Evolutionary conservation across 2,113 vertebrate species (phyloP), one percentile per base, ranked within the genome.

Genomic region (Platichthys flesus): DNA sequence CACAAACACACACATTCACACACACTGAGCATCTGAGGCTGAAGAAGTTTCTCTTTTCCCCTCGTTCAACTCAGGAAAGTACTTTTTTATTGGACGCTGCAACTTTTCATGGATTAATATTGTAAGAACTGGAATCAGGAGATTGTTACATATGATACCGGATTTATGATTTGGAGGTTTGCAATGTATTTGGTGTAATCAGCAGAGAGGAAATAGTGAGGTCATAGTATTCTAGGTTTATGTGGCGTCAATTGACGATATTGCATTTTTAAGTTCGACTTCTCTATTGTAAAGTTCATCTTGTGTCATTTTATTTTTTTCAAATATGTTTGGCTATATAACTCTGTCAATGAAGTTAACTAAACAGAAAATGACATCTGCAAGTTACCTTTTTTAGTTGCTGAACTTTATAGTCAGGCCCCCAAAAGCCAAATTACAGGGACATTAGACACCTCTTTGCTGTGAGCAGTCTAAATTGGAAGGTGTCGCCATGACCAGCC

Each of bases 401-500:
- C 60, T 88, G 61, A 88, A 59, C 21, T 60, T 77, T 51, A 15
- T 15, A 42, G 5, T 49, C 59, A 62, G 58, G 31, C 9, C 5
- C 16, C 20, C 0, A 4, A 57, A 71, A 49, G 40, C 28, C 58
- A 71, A 56, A 59, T 70, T 56, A 18, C 10, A 31, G 42, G 18
- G 54, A n/a, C 47, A 49, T 0, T 5, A 67, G 13, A 45, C 8
- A 3, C 20, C 1, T 10, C 0, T 5, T 16, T 59, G 3, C 13
- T 71, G 71, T 70, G 20, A 9, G 23, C 67, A 35, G 20, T 52
- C 64, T 42, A 14, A 42, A 42, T 42, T 42, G 47, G 10, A n/a
- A 69, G 75, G 37, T 67, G 54, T 65, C 24, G 81, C 83, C 45
- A 89, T 91, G 87, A 76, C 67, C 26, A 91, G 89, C 62, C 89